A percentile compares a stretch with the other conserved stretches of the same genome.
Conservation (phyloP, 1,140 invertebrate species). For the Papilio dardanus region DNA sequence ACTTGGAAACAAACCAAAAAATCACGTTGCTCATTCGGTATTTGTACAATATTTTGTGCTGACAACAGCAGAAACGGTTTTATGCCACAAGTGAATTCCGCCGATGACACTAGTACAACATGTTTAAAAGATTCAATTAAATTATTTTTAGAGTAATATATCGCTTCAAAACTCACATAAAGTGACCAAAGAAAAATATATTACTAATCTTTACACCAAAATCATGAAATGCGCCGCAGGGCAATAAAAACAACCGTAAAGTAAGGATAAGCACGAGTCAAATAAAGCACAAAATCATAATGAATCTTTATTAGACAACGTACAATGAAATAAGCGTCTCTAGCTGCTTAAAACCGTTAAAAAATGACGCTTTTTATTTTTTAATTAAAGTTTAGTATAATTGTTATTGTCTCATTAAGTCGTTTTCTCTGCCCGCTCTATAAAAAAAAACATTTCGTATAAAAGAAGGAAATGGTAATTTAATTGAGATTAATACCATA, state of each 20-base stretch:
- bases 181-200: not conserved
- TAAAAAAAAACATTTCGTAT: not conserved
- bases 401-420: too few species aligned
- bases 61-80: too few species aligned
- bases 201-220: not conserved
- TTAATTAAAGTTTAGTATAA: not conserved
- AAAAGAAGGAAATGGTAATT: not conserved
- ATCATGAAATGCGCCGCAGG: not conserved
- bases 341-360: not conserved
- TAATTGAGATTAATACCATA: not conserved
- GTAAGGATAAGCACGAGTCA: slow-evolving; percentile 13
- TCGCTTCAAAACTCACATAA: not conserved
- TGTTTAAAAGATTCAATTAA: not conserved
- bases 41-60: too few species aligned
- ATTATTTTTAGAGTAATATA: not conserved
- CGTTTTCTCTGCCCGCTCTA: too few species aligned
- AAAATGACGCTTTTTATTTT: not conserved
- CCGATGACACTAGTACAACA: too few species aligned
- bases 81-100: too few species aligned
- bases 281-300: slow-evolving; percentile 2
- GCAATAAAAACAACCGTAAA: slow-evolving; percentile 25
- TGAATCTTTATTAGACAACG: not conserved
- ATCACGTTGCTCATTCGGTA: too few species aligned
- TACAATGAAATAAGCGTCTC: not conserved
- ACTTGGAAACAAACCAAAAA: too few species aligned